Base-by-base conservation (phyloP, 2,113 vertebrate species). In the Eulemur rufifrons region DNA sequence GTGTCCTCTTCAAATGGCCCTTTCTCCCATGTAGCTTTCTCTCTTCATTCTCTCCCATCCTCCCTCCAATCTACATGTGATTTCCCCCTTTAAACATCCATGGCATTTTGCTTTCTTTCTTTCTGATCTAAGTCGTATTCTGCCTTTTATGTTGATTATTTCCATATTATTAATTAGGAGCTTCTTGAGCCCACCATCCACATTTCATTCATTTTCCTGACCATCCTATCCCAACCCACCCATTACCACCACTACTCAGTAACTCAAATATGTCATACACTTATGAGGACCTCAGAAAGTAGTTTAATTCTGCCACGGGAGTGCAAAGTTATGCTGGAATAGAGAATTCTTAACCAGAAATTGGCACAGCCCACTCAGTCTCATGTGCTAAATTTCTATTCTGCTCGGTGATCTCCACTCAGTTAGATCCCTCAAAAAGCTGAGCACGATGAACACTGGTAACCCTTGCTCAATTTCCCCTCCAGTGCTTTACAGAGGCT, bases 271-370 rank as follows among this genome's bases (percentile, higher is more conserved):
- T 11, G 27, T 32, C 17, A 56, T 3, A 84, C 2, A 64, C 3
- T 42, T 78, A 61, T 25, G 8, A 64, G 21, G 18, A 86, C 27
- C 39, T 34, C 37, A n/a, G 2, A 45, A 27, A 45, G 34, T 37
- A 42, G 25, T 42, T 92, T 25, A 34, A 37, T 45, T 71, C 17
- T 34, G 37, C 14, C 39, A 86, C 0, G 2, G 8, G 54, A 71
- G 78, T 73, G 39, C 13, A 47, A 87, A 47, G 27, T 66, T 45
- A 34, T 34, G 32, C 47, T 80, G 10, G 8, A 89, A 81, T 21
- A 91, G 39, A 86, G 20, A 95, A 73, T 56, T 3, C 42, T 77
- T 64, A 88, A 32, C 25, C 52, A 94, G 74, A 73, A 92, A 73
- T 27, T 84, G 59, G 27, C 34, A 25, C 2, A 52, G 9, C 2